A percentile compares a stretch with the other conserved stretches of the same genome.
Evolutionary conservation across 2,888 invertebrate genomes (phyloP).

Genomic region (Elmis aenea): DNA sequence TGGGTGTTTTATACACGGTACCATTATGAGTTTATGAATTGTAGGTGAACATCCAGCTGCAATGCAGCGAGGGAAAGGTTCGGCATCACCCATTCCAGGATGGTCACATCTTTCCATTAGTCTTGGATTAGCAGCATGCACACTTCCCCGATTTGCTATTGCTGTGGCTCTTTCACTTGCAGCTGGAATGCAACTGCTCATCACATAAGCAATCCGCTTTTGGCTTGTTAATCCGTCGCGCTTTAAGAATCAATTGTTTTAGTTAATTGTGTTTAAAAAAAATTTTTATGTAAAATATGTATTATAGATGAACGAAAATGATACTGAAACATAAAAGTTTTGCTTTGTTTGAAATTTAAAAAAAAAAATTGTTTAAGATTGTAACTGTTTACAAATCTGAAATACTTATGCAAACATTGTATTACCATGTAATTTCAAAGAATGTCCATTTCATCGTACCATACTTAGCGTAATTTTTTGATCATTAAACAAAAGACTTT

Average conservation of each 20-base stretch:
- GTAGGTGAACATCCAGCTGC: slow-evolving; percentile 72
- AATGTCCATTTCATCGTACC: slow-evolving; percentile 27
- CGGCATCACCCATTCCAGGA: slow-evolving; percentile 49
- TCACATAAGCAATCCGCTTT: slow-evolving; percentile 32
- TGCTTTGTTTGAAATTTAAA: slow-evolving; percentile 9
- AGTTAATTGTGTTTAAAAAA: slow-evolving; percentile 15
- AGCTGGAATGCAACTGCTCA: slow-evolving; percentile 42
- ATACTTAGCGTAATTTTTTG: slow-evolving; percentile 26
- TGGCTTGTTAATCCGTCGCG: slow-evolving; percentile 20
- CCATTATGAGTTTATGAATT: no score
- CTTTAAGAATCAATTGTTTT: slow-evolving; percentile 19
- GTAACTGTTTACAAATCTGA: slow-evolving; percentile 18
- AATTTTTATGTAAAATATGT: slow-evolving; percentile 17
- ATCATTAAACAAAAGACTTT: slow-evolving; percentile 18
- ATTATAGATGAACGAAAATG: slow-evolving; percentile 15
- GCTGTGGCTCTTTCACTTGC: slow-evolving; percentile 43
- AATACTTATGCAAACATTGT: slow-evolving; percentile 9
- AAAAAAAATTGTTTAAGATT: slow-evolving; percentile 12
- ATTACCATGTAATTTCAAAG: slow-evolving; percentile 18
- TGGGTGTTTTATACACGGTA: no score
- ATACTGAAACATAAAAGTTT: slow-evolving; percentile 4
- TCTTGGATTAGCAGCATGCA: slow-evolving; percentile 47
- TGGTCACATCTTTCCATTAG: slow-evolving; percentile 51
- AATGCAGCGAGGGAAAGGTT: slow-evolving; percentile 55
- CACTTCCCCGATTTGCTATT: slow-evolving; percentile 45